phyloP scores from a whole-genome alignment of 2,113 vertebrate genomes.

The Salvelinus sp. region DNA sequence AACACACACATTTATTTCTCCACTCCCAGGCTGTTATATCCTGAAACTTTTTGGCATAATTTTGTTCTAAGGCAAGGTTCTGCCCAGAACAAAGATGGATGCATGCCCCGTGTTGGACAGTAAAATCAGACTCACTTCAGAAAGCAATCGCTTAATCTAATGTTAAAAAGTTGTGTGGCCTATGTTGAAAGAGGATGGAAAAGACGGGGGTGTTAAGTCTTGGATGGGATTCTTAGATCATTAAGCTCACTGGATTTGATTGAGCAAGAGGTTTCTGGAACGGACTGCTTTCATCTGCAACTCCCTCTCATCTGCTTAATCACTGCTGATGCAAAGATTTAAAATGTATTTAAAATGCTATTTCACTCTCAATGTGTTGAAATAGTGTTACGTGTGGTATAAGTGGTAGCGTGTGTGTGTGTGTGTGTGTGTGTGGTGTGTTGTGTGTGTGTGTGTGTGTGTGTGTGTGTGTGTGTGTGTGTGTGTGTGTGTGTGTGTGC shows the following conservation, averaged over 20 bases:
- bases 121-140: constrained; percentile 37
- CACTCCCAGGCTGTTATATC: constrained; percentile 6
- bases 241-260: constrained; percentile 49
- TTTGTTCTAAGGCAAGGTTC: constrained; percentile 36
- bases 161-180: constrained; percentile 37
- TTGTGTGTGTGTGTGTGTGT: too few relatives aligned
- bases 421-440: too few relatives aligned
- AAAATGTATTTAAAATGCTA: constrained; percentile 32
- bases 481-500: too few relatives aligned
- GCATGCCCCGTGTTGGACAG: constrained; percentile 28
- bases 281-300: constrained; percentile 47
- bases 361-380: neutral
- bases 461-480: too few relatives aligned
- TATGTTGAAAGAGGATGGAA: constrained; percentile 31
- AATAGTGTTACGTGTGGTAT: too few relatives aligned
- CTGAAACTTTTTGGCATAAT: too few relatives aligned
- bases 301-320: constrained; percentile 24
- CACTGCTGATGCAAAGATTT: constrained; percentile 30
- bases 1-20: constrained; percentile 24
- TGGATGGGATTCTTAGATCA: constrained; percentile 54
- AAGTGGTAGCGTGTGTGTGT: too few relatives aligned
- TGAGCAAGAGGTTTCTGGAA: constrained; percentile 37
- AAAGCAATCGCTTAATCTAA: constrained; percentile 36
- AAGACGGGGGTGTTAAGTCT: constrained; percentile 30
- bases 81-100: constrained; percentile 46